Base-by-base conservation (phyloP, 2,797 vertebrate species). In the Clarias platycephalus region DNA sequence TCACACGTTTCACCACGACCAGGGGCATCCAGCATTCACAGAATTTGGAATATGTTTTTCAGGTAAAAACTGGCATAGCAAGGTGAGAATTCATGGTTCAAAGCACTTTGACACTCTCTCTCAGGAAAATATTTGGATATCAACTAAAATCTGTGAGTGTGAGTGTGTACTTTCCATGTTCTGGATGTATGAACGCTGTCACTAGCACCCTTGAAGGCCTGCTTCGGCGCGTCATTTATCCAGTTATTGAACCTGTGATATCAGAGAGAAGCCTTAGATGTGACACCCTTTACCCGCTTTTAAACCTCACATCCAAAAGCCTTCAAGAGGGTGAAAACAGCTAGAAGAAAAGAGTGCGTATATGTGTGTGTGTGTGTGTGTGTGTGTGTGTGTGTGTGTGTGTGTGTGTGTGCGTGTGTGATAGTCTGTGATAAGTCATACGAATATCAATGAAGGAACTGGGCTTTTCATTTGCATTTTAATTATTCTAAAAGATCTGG, bases 391-490 rank as follows among this genome's bases (percentile, higher is more conserved):
- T 90, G 91, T 85, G 91, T 90, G 91, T 85, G 91, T 90, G 91
- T 85, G 91, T 90, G 91, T 85, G 91, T 90, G 91, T 85, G 91
- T 89, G 91, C 93, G n/a, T n/a, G n/a, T 85, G 91, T 90, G 91
- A 93, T 92, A 86, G 88, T 78, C 62, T 62, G 74, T 74, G 89
- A 93, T 92, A 90, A 88, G 87, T 86, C 84, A 83, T 82, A 60
- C 88, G 90, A 92, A 93, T 94, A 89, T 90, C 89, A 93, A 93
- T 93, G 90, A 93, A 90, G 90, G 83, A 80, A 5, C 12, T 62
- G 31, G 62, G 5, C n/a, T 84, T 84, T 90, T 89, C 88, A 92
- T 94, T 92, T 92, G 92, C 91, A 93, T 94, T 93, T 93, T 90
- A 92, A 92, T 94, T 90, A 92, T 89, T 81, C 83, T 85, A 80